phyloP scores from a whole-genome alignment of 2,113 vertebrate species.

The Struthio camelus region DNA sequence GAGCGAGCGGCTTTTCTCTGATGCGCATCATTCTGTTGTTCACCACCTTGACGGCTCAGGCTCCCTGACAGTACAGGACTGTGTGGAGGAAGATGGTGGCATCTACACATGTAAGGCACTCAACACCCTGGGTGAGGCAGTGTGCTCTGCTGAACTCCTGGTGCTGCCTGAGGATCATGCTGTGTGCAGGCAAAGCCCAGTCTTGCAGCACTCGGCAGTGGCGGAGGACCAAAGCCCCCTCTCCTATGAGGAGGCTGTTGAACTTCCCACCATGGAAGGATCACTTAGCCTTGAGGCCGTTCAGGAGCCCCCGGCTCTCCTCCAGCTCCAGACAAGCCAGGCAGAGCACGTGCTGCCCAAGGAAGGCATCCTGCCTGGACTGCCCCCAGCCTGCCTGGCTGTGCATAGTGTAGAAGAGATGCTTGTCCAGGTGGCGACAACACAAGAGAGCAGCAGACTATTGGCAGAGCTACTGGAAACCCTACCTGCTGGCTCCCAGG shows the following conservation, averaged over 20 bases:
- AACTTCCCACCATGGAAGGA: conserved; percentile 31
- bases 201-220: conserved; percentile 63
- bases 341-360: conserved; percentile 67
- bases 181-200: conserved; percentile 38
- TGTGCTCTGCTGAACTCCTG: conserved; percentile 79
- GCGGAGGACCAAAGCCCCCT: conserved; percentile 68
- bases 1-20: conserved; percentile 74
- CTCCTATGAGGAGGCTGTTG: conserved; percentile 56
- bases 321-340: conserved; percentile 74
- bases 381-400: conserved; percentile 64
- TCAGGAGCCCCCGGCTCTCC: conserved; percentile 59
- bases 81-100: conserved; percentile 77
- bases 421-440: conserved; percentile 44
- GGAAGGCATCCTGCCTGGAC: conserved; percentile 72
- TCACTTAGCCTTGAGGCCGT: conserved; percentile 23
- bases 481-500: conserved; percentile 57
- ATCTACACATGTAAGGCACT: conserved; percentile 81
- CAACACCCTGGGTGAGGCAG: conserved; percentile 79
- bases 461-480: conserved; percentile 61
- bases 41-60: conserved; percentile 82
- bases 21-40: conserved; percentile 66
- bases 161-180: conserved; percentile 62
- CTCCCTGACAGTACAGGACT: conserved; percentile 76
- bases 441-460: conserved; percentile 71
- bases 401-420: conserved; percentile 71